These are phyloP conservation scores for Colostygia pectinataria DNA, from an alignment of 2,888 invertebrate genomes.

Conservation along the genomic window DNA sequence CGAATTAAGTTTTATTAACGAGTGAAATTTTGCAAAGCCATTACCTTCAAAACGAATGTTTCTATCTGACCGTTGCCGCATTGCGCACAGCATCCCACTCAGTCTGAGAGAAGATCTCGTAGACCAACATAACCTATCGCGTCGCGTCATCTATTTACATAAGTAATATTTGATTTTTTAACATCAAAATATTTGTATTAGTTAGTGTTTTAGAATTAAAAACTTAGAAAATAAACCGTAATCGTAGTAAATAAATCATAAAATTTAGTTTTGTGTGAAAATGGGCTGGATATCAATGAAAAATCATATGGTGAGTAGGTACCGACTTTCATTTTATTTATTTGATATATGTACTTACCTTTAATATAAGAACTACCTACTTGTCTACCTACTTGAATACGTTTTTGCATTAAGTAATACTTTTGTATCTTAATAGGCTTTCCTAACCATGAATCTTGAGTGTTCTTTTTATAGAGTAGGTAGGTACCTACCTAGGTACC, in stretches of 20 bases:
- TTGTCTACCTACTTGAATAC: neutral
- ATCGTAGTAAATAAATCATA: constrained; percentile 61
- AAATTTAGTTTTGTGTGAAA: constrained; percentile 63
- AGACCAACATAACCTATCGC: constrained; percentile 69
- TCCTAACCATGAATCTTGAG: too few species aligned
- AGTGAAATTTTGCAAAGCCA: constrained; percentile 3
- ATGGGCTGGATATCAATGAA: constrained; percentile 82
- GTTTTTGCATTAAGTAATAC: too few species aligned
- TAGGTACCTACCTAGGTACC: too few species aligned
- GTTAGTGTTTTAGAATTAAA: constrained; percentile 7
- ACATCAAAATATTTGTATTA: constrained; percentile 31
- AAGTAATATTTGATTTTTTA: constrained; percentile 26
- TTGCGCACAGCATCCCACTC: constrained; percentile 81
- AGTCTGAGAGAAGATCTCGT: constrained; percentile 73
- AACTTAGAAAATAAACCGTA: constrained; percentile 25
- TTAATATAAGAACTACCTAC: too few species aligned
- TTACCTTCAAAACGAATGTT: constrained; percentile 46
- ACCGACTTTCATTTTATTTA: neutral
- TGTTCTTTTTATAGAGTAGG: too few species aligned
- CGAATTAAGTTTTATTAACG: too few species aligned
- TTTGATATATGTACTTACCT: neutral
- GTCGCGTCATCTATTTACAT: constrained; percentile 40
- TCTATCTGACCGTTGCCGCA: constrained; percentile 67
- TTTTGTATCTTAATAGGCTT: too few species aligned
- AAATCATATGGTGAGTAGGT: constrained; percentile 75